phyloP scores from a whole-genome alignment of 2,888 invertebrate genomes.

The Cheilosia vulpina region DNA sequence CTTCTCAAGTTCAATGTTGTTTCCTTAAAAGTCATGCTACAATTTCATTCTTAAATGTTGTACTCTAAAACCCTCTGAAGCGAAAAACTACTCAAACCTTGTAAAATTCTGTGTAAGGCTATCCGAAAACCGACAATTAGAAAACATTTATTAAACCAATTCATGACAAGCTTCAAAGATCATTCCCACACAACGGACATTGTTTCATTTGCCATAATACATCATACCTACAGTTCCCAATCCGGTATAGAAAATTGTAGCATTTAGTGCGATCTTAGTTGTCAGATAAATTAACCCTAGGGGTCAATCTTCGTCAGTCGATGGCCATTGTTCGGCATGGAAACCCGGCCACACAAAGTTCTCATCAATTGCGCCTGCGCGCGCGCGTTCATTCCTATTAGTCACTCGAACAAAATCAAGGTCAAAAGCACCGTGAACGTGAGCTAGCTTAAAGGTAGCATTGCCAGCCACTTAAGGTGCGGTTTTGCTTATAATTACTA shows the following conservation, averaged over 20 bases:
- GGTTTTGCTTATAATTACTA: conserved; percentile 31
- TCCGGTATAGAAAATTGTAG: conserved; percentile 40
- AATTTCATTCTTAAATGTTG: not conserved
- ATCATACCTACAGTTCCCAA: conserved; percentile 15
- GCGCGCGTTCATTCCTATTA: conserved; percentile 30
- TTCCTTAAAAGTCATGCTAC: no score
- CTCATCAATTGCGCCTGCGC: conserved; percentile 53
- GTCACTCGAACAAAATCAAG: conserved; percentile 52
- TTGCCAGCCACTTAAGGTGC: conserved; percentile 51
- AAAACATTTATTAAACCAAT: conserved; percentile 46
- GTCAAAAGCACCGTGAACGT: conserved; percentile 45
- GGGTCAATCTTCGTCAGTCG: conserved; percentile 71
- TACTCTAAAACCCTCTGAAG: conserved; percentile 14
- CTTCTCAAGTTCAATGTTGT: no score
- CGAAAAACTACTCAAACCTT: conserved; percentile 57
- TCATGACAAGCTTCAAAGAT: conserved; percentile 41
- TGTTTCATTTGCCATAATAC: conserved; percentile 28
- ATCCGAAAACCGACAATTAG: conserved; percentile 52
- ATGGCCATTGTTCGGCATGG: conserved; percentile 55
- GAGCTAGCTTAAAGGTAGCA: conserved; percentile 39
- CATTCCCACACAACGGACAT: conserved; percentile 58
- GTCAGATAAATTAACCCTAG: conserved; percentile 72
- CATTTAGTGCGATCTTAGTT: conserved; percentile 65
- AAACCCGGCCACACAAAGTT: conserved; percentile 57
- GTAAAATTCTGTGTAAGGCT: conserved; percentile 36